A percentile compares a stretch with the other conserved stretches of the same genome.
Conservation (phyloP, 2,888 invertebrate species). For the Hydriomena furcata region DNA sequence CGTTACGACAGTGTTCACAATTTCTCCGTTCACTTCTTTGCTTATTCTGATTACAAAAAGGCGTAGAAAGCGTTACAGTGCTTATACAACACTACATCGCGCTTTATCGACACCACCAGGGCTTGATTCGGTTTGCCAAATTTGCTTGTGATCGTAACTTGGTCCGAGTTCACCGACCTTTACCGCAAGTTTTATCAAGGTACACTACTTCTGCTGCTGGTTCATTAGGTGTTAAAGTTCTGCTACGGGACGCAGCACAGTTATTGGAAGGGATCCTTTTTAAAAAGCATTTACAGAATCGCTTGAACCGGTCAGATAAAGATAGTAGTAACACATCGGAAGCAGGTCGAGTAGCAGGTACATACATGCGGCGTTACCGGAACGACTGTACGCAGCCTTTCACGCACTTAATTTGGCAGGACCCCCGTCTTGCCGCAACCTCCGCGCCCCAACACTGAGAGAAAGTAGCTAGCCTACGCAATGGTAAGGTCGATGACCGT, state of each 20-base stretch:
- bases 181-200: conserved; percentile 54
- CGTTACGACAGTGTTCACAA: conserved; percentile 63
- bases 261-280: conserved; percentile 23
- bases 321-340: conserved; percentile 33
- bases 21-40: conserved; percentile 76
- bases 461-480: conserved; percentile 83
- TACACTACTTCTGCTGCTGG: conserved; percentile 46
- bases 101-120: conserved; percentile 53
- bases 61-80: conserved; percentile 72
- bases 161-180: conserved; percentile 62
- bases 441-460: conserved; percentile 68
- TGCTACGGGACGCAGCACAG: conserved; percentile 10
- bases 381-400: conserved; percentile 74
- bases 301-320: conserved; percentile 27
- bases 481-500: conserved; percentile 80
- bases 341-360: conserved; percentile 44
- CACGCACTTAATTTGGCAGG: conserved; percentile 82
- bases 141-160: conserved; percentile 56
- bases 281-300: conserved; percentile 10
- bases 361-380: conserved; percentile 50
- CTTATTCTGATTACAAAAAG: conserved; percentile 68
- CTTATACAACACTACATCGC: conserved; percentile 70
- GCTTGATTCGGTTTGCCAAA: conserved; percentile 51
- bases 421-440: conserved; percentile 70
- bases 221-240: conserved; percentile 40